Evolutionary conservation across 2,888 invertebrate genomes (phyloP).

Genomic region (Chirona hameri): DNA sequence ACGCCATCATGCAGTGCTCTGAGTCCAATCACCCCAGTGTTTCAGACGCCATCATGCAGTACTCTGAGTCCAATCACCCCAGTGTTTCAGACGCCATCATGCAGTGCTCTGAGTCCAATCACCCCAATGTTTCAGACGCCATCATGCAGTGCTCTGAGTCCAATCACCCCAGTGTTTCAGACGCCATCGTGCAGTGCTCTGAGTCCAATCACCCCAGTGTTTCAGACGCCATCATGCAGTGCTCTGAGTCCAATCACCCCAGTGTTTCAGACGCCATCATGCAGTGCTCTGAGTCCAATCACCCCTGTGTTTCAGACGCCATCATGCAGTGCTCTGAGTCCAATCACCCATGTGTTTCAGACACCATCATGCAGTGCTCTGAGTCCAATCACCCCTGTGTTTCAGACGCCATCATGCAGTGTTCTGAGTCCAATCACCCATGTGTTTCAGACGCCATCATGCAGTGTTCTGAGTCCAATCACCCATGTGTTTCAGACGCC

Average conservation of each 20-base stretch:
- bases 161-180: no score
- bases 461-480: slow-evolving; percentile 50
- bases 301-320: background rate
- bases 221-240: slow-evolving; percentile 51
- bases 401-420: slow-evolving; percentile 51
- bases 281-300: slow-evolving; percentile 50
- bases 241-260: no score
- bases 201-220: no score
- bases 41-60: slow-evolving; percentile 51
- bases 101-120: slow-evolving; percentile 50
- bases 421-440: no score
- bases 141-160: slow-evolving; percentile 51
- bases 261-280: slow-evolving; percentile 41
- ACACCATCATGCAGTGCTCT: slow-evolving; percentile 51
- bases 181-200: slow-evolving; percentile 51
- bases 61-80: no score
- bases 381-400: no score
- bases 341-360: no score
- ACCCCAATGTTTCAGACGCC: background rate
- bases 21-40: no score
- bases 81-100: slow-evolving; percentile 41
- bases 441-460: slow-evolving; percentile 41
- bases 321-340: slow-evolving; percentile 51
- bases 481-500: background rate
- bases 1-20: slow-evolving; percentile 51